Evolutionary conservation across 2,888 invertebrate species (phyloP).

Genomic region (Pseudolycoriella hygida): DNA sequence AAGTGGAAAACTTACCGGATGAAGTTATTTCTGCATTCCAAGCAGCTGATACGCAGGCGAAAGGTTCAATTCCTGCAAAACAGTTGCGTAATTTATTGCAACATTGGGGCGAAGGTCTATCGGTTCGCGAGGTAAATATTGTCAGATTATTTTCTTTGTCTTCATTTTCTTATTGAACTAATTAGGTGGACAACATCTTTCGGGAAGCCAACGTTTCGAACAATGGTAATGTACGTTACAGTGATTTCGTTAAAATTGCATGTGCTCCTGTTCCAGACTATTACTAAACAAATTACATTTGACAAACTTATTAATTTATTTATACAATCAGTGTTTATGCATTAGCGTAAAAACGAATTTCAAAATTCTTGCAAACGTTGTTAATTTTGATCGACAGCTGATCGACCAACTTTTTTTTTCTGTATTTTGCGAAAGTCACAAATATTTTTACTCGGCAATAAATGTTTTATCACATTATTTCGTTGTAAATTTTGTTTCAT

Average conservation of each 20-base stretch:
- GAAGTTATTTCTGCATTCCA: slow-evolving; percentile 70
- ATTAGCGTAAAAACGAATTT: too few species aligned
- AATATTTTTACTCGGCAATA: too few species aligned
- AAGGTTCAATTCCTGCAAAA: slow-evolving; percentile 57
- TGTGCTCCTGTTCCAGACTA: slow-evolving; percentile 88
- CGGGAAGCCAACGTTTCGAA: slow-evolving; percentile 75
- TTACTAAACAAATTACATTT: slow-evolving; percentile 53
- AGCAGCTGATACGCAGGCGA: slow-evolving; percentile 61
- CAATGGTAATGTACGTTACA: slow-evolving; percentile 65
- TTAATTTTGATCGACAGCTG: too few species aligned
- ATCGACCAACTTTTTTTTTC: too few species aligned
- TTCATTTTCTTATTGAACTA: slow-evolving; percentile 1
- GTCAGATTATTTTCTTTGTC: neutral
- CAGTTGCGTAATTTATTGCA: slow-evolving; percentile 74
- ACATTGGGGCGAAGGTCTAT: slow-evolving; percentile 82
- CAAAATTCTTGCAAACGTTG: too few species aligned
- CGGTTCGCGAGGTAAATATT: slow-evolving; percentile 37
- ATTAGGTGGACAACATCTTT: slow-evolving; percentile 70
- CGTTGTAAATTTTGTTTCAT: too few species aligned
- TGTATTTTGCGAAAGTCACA: too few species aligned
- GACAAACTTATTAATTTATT: too few species aligned
- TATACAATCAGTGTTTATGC: too few species aligned
- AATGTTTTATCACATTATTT: too few species aligned
- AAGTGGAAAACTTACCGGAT: slow-evolving; percentile 35
- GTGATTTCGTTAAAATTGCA: slow-evolving; percentile 82